Evolutionary conservation across 2,888 invertebrate genomes (phyloP), one percentile per base, ranked within the genome.

Genomic region (Drosophila glabriapex): DNA sequence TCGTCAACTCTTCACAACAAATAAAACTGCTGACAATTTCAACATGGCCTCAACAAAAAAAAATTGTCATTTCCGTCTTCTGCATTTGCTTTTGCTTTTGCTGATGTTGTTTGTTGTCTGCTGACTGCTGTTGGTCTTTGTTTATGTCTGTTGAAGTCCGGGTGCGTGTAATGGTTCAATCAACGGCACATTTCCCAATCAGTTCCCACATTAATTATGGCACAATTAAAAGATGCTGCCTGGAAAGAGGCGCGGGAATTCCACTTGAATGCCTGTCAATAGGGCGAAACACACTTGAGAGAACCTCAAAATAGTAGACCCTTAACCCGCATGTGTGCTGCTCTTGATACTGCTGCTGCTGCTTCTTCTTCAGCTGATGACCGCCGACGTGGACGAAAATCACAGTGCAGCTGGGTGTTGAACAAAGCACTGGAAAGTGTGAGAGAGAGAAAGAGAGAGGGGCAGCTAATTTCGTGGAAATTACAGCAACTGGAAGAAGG

Each of bases 141-240:
- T 80, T 76, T 71, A 50, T 52, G 37, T 58, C 10, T 35, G 5
- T 31, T 46, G 2, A 56, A 41, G 49, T 65, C 60, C 66, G 75
- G 75, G 62, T 72, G 80, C 82, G 62, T 78, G 82, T 80, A 69
- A 82, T 86, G 64, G 80, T 85, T 89, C 85, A 89, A 85, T 85
- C 89, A 82, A 65, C 87, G 43, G 70, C 73, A 67, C 68, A 78
- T 82, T 82, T 72, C 66, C 78, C 79, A 77, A 83, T 79, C 76
- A 72, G 76, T 88, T 88, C 87, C 89, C 87, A 88, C 87, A 88
- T 90, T 88, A 88, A 88, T 88, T 88, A 90, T 79, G 80, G 70
- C 68, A 85, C 90, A 89, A 88, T 90, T 90, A 87, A 83, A 89
- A 82, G 67, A 79, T 55, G 71, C 59, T 56, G 67, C 54, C 62